These are phyloP conservation scores for Drosophila lacteicornis DNA, from an alignment of 1,140 invertebrate genomes.

Conservation along the genomic window DNA sequence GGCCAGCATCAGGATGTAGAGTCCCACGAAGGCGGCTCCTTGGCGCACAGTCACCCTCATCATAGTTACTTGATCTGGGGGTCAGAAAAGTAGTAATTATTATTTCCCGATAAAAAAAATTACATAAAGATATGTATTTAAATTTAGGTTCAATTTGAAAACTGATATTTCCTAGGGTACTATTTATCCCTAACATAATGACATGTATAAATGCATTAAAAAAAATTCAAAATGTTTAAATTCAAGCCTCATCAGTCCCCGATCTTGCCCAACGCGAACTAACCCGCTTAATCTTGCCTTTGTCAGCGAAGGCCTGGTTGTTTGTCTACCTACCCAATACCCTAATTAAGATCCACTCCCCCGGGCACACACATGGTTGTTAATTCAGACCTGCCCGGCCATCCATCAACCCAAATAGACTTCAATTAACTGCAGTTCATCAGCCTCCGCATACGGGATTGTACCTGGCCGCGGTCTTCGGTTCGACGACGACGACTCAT, in stretches of 20 bases:
- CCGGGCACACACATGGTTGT: constrained; percentile 15
- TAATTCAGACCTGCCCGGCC: constrained; percentile 4
- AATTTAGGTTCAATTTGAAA: no score
- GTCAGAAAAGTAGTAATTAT: no score
- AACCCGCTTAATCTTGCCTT: constrained; percentile 14
- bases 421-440: constrained; percentile 46
- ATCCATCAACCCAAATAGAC: constrained; percentile 51
- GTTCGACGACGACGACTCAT: constrained; percentile 26
- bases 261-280: constrained; percentile 20
- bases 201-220: neutral
- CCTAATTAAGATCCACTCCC: constrained; percentile 43
- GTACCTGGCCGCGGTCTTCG: constrained; percentile 10
- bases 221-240: neutral
- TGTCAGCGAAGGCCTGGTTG: neutral
- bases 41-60: constrained; percentile 4
- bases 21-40: constrained; percentile 7
- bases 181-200: no score
- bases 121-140: no score
- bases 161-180: no score
- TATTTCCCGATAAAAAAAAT: no score
- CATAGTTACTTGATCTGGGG: neutral
- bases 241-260: neutral
- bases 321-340: constrained; percentile 8
- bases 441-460: neutral
- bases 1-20: constrained; percentile 25